Conservation (phyloP, 2,888 invertebrate genomes). For the Drosophila mayaguana region DNA sequence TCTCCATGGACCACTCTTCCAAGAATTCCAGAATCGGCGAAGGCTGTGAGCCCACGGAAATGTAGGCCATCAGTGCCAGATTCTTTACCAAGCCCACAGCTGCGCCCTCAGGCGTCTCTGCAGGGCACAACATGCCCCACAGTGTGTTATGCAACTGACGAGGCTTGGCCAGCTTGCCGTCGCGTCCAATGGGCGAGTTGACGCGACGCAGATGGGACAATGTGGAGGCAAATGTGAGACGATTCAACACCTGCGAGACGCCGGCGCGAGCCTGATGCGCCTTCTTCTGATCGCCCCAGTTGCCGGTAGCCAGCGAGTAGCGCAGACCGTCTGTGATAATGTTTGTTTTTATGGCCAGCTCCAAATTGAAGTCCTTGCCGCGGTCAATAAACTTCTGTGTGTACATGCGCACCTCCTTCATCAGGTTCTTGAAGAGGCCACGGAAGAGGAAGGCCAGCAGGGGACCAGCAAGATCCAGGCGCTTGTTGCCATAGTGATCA, state of each 20-base stretch:
- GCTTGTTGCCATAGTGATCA: constrained; percentile 99
- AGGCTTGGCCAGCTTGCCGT: constrained; percentile 99
- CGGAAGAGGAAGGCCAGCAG: constrained; percentile 98
- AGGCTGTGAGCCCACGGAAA: constrained; percentile 99
- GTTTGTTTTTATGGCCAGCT: constrained; percentile 95
- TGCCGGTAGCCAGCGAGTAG: constrained; percentile 99
- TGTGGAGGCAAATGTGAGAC: constrained; percentile 99
- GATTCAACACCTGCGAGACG: constrained; percentile 95
- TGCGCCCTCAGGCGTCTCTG: constrained; percentile 99
- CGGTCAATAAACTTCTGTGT: constrained; percentile 99
- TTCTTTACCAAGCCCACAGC: constrained; percentile 99
- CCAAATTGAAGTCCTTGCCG: constrained; percentile 99
- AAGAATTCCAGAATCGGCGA: constrained; percentile 99
- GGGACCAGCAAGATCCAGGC: constrained; percentile 98
- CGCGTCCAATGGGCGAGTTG: constrained; percentile 99
- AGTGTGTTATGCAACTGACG: constrained; percentile 99
- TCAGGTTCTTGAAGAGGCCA: constrained; percentile 97
- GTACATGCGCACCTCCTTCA: constrained; percentile 99
- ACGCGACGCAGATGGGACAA: constrained; percentile 98
- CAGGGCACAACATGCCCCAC: constrained; percentile 99
- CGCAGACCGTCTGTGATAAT: constrained; percentile 99
- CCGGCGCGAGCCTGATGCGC: constrained; percentile 94
- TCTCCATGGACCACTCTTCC: constrained; percentile 99
- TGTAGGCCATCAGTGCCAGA: constrained; percentile 99
- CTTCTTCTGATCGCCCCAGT: constrained; percentile 99